phyloP scores from a whole-genome alignment of 2,797 vertebrate genomes.

The Ammospiza maritima region DNA sequence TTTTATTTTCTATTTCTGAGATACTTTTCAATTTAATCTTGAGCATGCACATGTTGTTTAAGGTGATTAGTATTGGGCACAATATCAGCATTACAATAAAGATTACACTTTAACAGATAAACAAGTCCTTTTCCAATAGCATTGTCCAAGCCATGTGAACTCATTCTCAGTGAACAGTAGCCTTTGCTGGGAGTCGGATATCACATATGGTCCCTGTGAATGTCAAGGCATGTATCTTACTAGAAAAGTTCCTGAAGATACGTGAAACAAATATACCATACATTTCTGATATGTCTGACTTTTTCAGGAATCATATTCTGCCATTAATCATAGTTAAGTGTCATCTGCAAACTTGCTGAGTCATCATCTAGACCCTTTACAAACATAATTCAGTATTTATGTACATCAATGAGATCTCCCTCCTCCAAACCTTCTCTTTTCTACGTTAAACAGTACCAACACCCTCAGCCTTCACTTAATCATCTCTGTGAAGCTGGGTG shows the following conservation, averaged over 20 bases:
- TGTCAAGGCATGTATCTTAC: background rate
- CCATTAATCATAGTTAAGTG: background rate
- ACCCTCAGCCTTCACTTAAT: background rate
- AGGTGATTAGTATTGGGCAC: background rate
- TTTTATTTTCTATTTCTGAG: background rate
- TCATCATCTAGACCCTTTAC: background rate
- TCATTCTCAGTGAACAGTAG: background rate
- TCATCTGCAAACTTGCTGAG: background rate
- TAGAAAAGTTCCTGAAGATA: background rate
- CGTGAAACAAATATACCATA: background rate
- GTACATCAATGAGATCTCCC: fast-evolving
- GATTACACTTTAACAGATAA: background rate
- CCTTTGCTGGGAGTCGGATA: background rate
- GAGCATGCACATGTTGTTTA: background rate
- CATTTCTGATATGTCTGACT: background rate
- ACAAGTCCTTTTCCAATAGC: background rate
- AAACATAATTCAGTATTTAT: background rate
- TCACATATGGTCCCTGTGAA: background rate
- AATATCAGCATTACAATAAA: background rate
- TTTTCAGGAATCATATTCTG: background rate
- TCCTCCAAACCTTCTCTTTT: background rate
- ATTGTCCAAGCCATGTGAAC: background rate
- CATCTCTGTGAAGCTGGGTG: background rate
- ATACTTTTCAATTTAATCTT: background rate
- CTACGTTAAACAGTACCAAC: background rate